Evolutionary conservation across 2,888 invertebrate genomes (phyloP), one percentile per base, ranked within the genome.

Genomic region (Calameuta idolon): DNA sequence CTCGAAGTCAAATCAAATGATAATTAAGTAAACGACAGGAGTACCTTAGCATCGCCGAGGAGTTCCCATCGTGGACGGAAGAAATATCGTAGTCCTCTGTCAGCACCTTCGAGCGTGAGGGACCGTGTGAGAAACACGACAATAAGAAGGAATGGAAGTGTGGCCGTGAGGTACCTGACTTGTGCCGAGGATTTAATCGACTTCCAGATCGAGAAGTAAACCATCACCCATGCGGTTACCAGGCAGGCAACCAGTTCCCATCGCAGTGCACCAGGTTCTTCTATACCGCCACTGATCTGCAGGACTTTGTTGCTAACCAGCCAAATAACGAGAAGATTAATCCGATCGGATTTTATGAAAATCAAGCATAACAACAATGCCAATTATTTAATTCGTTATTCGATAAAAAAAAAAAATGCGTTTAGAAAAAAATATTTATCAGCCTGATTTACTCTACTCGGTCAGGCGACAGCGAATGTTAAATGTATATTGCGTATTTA

Each of bases 171-270:
- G 92, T 98, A 98, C 84, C 98, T 95, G 77, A 98, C 95, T 94
- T 95, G 91, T 68, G 97, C 97, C 75, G 98, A 98, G n/a, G 98
- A 97, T 91, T 97, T 97, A 80, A 98, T 97, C 82, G 98, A 98
- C 92, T 98, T 98, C 97, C 98, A 98, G 76, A 98, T 95, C 84
- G 98, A 97, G 92, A 98, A 97, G 92, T 98, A 99, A 77, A 98
- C 97, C 87, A 98, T 93, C 82, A 98, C 94, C 98, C 98, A 99
- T 82, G 98, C 97, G 87, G 97, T 95, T 76, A 98, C 94, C 78
- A 98, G 93, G 89, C 98, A 97, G 75, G 97, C 96, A 40, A 97
- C 96, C 80, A 98, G 92, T 89, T 98, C 97, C 97, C 97, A 97
- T 86, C 97, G 94, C 90, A 98, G 93, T 83, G 93, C 93, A 79